Percentiles rank a stretch among this genome's conserved stretches.
Evolutionary conservation across 2,797 vertebrate species (phyloP).

Genomic region (Macroramphosus scolopax): DNA sequence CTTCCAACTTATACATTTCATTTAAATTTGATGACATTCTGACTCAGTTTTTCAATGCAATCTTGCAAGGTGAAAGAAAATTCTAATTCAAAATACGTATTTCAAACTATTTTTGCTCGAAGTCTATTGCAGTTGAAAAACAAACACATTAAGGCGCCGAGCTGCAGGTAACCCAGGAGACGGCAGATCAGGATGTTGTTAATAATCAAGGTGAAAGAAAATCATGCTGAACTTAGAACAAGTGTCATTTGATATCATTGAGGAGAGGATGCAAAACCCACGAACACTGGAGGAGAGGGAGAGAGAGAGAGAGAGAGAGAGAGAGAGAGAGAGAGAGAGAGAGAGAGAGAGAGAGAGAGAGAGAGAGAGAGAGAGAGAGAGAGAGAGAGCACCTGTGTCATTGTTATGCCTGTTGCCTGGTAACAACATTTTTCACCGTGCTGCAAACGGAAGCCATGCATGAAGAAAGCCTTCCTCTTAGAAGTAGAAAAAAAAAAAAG

Average conservation of each 20-base stretch:
- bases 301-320: constrained; percentile 18
- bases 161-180: no score
- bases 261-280: constrained; percentile 50
- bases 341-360: constrained; percentile 19
- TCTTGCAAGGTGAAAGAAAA: no score
- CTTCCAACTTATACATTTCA: no score
- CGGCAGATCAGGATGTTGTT: constrained; percentile 22
- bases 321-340: constrained; percentile 34
- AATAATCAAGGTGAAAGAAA: constrained; percentile 40
- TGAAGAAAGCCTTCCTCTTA: constrained; percentile 68
- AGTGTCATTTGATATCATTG: constrained; percentile 69
- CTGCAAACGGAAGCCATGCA: constrained; percentile 68
- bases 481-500: constrained; percentile 22
- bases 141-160: no score
- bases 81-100: no score
- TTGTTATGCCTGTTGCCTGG: constrained; percentile 86
- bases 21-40: no score
- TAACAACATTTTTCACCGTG: constrained; percentile 76
- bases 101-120: no score
- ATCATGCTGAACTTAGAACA: constrained; percentile 64
- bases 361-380: constrained; percentile 9
- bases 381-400: constrained; percentile 78
- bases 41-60: no score
- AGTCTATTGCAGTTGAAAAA: no score
- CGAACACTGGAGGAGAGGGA: constrained; percentile 17